Percentiles rank a stretch among this genome's conserved stretches.
These are phyloP conservation scores for Chaetophractus vellerosus DNA, from an alignment of 2,797 vertebrate genomes.

Conservation along the genomic window DNA sequence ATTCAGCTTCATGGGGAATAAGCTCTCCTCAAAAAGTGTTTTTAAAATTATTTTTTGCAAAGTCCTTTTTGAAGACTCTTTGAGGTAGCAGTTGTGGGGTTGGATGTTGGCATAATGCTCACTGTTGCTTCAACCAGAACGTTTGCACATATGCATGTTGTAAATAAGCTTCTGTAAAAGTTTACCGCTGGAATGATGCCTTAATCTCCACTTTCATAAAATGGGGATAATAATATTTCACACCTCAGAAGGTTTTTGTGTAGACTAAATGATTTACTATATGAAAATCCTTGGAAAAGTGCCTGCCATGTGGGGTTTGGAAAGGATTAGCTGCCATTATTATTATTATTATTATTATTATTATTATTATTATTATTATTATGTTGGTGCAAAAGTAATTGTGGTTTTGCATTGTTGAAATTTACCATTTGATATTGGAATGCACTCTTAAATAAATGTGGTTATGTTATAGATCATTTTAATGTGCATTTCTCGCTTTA, in stretches of 20 bases:
- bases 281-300: background rate
- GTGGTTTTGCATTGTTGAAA: too few species aligned
- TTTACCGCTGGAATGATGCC: background rate
- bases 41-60: slow-evolving; percentile 34
- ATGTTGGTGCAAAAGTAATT: too few species aligned
- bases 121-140: background rate
- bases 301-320: background rate
- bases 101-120: background rate
- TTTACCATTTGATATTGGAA: too few species aligned
- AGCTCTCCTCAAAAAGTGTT: background rate
- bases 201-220: slow-evolving; percentile 30
- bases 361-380: background rate
- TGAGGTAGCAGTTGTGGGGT: background rate
- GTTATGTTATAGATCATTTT: too few species aligned
- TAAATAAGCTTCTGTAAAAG: background rate
- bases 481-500: too few species aligned
- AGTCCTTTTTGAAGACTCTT: background rate
- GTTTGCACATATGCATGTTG: background rate
- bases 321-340: background rate
- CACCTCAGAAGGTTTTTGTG: background rate
- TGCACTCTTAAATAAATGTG: too few species aligned
- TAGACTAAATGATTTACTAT: background rate
- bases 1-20: background rate
- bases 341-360: background rate
- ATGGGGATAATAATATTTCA: background rate